A percentile compares a stretch with the other conserved stretches of the same genome.
Conservation (phyloP, 1,140 invertebrate genomes). For the Sarcophaga peregrina region DNA sequence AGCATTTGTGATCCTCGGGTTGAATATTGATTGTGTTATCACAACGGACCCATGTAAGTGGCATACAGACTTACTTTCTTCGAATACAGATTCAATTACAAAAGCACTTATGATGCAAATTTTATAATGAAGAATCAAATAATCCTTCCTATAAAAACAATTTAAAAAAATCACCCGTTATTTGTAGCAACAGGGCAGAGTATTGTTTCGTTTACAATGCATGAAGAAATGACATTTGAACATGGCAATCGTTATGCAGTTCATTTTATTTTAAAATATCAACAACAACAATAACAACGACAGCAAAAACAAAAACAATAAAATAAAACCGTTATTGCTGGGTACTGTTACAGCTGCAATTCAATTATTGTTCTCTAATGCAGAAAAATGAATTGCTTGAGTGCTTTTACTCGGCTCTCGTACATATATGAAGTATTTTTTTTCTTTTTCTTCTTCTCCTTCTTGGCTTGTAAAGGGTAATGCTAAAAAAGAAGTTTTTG, state of each 20-base stretch:
- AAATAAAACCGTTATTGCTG: background rate
- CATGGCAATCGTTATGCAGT: background rate
- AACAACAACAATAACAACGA: background rate
- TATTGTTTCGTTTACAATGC: conserved; percentile 17
- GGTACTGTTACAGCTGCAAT: background rate
- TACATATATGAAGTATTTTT: background rate
- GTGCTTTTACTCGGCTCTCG: background rate
- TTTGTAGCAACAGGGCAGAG: background rate
- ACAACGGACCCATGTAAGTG: no score
- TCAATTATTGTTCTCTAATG: conserved; percentile 23
- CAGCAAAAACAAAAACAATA: background rate
- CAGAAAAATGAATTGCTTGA: conserved; percentile 27
- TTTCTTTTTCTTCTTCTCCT: no score
- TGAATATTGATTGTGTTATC: no score
- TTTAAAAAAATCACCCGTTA: background rate
- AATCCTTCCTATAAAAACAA: no score
- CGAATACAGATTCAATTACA: no score
- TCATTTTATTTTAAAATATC: background rate
- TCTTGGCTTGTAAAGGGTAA: no score
- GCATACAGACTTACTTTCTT: no score
- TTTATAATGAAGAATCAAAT: no score
- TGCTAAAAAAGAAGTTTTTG: no score
- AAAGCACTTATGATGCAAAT: no score
- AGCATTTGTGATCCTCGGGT: no score
- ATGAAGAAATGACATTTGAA: conserved; percentile 1